Conservation (phyloP, 2,113 vertebrate genomes). For the Mus musculus region DNA sequence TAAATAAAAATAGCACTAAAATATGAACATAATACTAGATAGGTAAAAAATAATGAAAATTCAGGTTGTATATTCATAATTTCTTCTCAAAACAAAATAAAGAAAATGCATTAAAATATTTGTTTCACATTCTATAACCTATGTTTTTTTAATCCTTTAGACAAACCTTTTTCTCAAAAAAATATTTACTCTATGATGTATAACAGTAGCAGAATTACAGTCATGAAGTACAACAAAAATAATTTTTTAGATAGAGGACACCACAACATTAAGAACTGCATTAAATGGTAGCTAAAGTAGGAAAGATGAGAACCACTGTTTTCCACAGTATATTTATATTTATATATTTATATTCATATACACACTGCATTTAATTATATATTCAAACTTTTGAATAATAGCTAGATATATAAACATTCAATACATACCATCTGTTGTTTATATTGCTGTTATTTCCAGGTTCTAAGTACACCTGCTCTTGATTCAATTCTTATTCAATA, state of each 20-base stretch:
- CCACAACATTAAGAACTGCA: not conserved
- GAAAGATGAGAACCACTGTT: not conserved
- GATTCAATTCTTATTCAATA: not conserved
- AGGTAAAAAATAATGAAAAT: not conserved
- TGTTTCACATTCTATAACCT: not conserved
- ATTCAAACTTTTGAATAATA: not conserved
- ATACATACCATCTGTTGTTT: not conserved
- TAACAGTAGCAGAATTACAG: not conserved
- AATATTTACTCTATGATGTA: not conserved
- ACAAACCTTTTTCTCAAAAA: not conserved
- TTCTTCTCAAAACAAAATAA: not conserved
- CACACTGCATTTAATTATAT: not conserved
- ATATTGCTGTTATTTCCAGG: not conserved
- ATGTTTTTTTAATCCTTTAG: fast-evolving
- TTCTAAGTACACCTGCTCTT: not conserved
- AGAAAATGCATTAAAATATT: not conserved
- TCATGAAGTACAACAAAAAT: not conserved
- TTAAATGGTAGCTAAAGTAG: not conserved
- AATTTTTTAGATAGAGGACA: not conserved
- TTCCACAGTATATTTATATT: not conserved
- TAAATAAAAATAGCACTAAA: not conserved
- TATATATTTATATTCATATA: not conserved
- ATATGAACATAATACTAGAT: too few species aligned
- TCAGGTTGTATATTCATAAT: not conserved
- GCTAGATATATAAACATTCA: not conserved